These are phyloP conservation scores for Sinocyclocheilus anophthalmus DNA, from an alignment of 2,113 vertebrate species.

Conservation along the genomic window DNA sequence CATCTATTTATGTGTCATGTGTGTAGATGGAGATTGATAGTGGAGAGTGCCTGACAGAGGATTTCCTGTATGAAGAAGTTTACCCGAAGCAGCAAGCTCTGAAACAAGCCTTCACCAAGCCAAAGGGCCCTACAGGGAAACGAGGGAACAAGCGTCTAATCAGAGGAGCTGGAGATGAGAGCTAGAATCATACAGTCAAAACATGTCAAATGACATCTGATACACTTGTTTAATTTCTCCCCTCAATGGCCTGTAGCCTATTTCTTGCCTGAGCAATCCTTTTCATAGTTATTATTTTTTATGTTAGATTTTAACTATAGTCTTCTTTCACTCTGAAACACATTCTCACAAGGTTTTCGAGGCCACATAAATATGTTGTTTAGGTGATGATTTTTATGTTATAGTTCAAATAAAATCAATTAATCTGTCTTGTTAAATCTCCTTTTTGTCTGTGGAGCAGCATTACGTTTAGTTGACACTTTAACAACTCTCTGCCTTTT, in stretches of 20 bases:
- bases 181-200: slow-evolving; percentile 70
- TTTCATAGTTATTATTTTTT: neutral
- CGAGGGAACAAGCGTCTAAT: slow-evolving; percentile 95
- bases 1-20: slow-evolving; percentile 12
- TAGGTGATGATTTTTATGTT: slow-evolving; percentile 52
- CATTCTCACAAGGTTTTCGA: slow-evolving; percentile 22
- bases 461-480: neutral
- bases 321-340: neutral
- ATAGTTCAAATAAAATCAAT: slow-evolving; percentile 60
- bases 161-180: slow-evolving; percentile 88
- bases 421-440: slow-evolving; percentile 13
- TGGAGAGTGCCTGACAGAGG: slow-evolving; percentile 87
- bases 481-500: no score
- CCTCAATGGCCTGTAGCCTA: neutral
- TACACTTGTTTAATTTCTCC: neutral
- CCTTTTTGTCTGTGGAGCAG: neutral
- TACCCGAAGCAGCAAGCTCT: slow-evolving; percentile 95
- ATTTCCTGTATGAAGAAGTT: slow-evolving; percentile 96
- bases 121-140: slow-evolving; percentile 92
- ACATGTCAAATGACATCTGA: neutral
- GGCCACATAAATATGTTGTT: slow-evolving; percentile 29
- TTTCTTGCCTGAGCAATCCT: neutral
- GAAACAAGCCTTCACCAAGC: slow-evolving; percentile 95
- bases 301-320: slow-evolving; percentile 24
- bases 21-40: slow-evolving; percentile 92